Conservation (phyloP, 2,113 vertebrate species). For the Neoarius graeffei region DNA sequence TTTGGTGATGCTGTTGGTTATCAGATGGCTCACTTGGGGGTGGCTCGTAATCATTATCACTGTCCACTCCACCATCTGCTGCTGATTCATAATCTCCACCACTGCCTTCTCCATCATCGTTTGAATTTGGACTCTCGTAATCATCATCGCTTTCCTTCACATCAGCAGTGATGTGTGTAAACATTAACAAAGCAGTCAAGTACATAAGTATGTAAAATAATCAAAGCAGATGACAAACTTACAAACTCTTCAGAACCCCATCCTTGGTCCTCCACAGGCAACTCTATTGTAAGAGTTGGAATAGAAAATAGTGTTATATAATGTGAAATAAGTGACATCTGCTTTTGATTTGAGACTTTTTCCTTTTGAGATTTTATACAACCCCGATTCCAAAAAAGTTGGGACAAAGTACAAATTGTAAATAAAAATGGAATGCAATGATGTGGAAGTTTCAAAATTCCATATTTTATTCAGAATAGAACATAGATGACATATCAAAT, state of each 20-base stretch:
- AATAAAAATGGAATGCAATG: no score
- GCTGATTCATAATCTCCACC: conserved; percentile 86
- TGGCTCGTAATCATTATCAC: conserved; percentile 82
- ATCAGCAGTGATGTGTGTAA: conserved; percentile 29
- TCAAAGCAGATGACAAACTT: conserved; percentile 63
- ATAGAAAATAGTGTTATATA: background rate
- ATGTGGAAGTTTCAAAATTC: no score
- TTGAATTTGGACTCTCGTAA: conserved; percentile 85
- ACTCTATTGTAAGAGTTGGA: conserved; percentile 40
- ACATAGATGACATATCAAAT: no score
- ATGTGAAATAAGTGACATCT: background rate
- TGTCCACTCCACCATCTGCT: conserved; percentile 66
- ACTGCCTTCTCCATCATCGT: conserved; percentile 66
- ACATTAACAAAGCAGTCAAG: background rate
- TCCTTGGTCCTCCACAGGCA: conserved; percentile 67
- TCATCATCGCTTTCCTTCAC: conserved; percentile 78
- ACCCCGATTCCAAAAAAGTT: no score
- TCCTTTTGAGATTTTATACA: background rate
- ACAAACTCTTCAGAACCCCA: conserved; percentile 85
- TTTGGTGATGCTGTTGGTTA: conserved; percentile 67
- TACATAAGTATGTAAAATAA: background rate
- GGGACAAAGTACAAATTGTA: no score
- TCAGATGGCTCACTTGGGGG: conserved; percentile 81
- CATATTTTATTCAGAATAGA: no score
- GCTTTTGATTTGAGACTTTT: background rate